phyloP scores from a whole-genome alignment of 2,888 invertebrate species.

The Machimus rusticus region DNA sequence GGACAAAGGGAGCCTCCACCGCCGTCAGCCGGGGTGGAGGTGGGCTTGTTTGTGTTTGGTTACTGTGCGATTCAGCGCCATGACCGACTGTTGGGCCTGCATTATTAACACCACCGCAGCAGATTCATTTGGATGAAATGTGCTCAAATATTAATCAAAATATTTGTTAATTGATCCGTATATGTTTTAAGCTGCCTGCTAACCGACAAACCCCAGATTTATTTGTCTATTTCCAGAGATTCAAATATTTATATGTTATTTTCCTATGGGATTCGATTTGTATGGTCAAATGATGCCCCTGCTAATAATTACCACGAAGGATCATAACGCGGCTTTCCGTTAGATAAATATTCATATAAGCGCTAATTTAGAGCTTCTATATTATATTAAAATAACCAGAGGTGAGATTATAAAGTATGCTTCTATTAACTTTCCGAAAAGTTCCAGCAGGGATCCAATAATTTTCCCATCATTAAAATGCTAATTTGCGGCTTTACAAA shows the following conservation, averaged over 20 bases:
- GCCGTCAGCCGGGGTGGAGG: neutral
- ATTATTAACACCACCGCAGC: neutral
- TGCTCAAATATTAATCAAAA: neutral
- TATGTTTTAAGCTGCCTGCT: neutral
- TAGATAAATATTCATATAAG: neutral
- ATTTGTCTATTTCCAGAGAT: neutral
- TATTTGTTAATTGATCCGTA: neutral
- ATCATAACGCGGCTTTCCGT: neutral
- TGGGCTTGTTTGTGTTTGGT: neutral
- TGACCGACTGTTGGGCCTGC: neutral
- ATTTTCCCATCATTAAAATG: neutral
- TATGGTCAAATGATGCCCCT: neutral
- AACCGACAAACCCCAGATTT: neutral
- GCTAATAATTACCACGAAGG: neutral
- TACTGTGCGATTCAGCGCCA: neutral
- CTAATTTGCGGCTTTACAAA: neutral
- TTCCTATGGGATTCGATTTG: neutral
- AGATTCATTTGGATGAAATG: neutral
- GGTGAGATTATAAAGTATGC: neutral
- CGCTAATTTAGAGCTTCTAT: neutral
- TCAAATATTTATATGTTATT: neutral
- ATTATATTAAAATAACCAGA: neutral
- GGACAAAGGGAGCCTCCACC: neutral
- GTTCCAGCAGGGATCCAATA: neutral
- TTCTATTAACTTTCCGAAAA: neutral